Conservation (phyloP, 2,888 invertebrate species). For the Drosophila putrida region DNA sequence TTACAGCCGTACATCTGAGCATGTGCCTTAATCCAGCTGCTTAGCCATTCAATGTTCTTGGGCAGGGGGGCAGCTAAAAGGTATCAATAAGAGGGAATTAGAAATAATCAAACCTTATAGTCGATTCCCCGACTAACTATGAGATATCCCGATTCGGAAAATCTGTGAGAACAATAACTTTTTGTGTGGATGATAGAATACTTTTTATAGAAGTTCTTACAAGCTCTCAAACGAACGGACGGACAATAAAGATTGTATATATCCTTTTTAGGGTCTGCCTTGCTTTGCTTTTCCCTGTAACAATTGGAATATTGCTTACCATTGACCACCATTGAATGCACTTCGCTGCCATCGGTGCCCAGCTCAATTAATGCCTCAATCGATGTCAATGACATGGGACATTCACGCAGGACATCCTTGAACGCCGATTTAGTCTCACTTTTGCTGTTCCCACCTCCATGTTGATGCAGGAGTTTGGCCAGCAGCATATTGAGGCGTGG, state of each 20-base stretch:
- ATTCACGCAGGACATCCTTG: constrained; percentile 92
- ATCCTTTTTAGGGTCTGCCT: no score
- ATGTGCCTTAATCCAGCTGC: constrained; percentile 88
- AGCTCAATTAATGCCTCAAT: constrained; percentile 90
- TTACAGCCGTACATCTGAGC: constrained; percentile 89
- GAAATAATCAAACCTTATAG: no score
- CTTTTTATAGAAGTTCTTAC: no score
- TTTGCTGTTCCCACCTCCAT: constrained; percentile 88
- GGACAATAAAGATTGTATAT: no score
- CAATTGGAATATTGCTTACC: constrained; percentile 77
- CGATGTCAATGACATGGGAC: constrained; percentile 91
- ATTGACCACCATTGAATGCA: constrained; percentile 90
- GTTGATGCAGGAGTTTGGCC: constrained; percentile 90
- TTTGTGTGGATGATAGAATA: no score
- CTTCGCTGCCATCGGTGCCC: constrained; percentile 91
- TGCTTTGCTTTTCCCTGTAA: no score
- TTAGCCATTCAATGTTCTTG: constrained; percentile 86
- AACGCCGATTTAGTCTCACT: constrained; percentile 90
- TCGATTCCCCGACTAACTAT: no score
- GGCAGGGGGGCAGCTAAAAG: constrained; percentile 74
- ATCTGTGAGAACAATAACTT: no score
- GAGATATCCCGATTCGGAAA: no score
- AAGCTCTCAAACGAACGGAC: no score
- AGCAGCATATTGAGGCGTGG: constrained; percentile 92
- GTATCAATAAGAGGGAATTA: neutral